phyloP scores from a whole-genome alignment of 2,888 invertebrate species.

The Cryptops parisi region DNA sequence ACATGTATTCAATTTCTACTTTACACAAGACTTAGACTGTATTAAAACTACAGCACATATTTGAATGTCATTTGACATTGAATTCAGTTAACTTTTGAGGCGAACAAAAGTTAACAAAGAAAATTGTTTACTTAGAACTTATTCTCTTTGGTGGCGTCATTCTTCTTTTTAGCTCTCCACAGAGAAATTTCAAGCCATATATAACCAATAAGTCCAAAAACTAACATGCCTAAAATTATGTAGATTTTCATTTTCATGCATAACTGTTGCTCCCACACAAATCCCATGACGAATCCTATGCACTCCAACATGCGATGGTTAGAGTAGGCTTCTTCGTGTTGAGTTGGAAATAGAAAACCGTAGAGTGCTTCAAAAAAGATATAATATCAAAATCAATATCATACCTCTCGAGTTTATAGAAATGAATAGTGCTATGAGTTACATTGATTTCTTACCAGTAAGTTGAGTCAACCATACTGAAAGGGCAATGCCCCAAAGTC shows the following conservation, averaged over 20 bases:
- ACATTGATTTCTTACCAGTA: constrained; percentile 24
- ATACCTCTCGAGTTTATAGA: too few relatives aligned
- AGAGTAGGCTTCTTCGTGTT: constrained; percentile 84
- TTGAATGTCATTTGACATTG: background rate
- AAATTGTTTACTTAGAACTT: constrained; percentile 2
- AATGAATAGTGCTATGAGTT: background rate
- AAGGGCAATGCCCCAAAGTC: constrained; percentile 32
- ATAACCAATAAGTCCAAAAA: constrained; percentile 43
- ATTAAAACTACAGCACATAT: constrained; percentile 1
- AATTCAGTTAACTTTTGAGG: background rate
- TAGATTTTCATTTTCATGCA: constrained; percentile 76
- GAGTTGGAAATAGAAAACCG: constrained; percentile 68
- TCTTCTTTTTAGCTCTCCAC: background rate
- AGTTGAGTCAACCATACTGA: constrained; percentile 32
- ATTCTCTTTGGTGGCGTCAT: background rate
- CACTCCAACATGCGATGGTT: constrained; percentile 84
- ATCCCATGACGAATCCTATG: constrained; percentile 73
- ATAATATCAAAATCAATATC: too few relatives aligned
- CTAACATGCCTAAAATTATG: constrained; percentile 58
- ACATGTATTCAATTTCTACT: too few relatives aligned
- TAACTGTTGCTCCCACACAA: constrained; percentile 71
- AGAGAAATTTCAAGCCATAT: constrained; percentile 3
- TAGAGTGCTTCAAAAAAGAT: constrained; percentile 50
- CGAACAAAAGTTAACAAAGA: background rate
- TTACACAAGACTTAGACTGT: too few relatives aligned